Base-by-base conservation (phyloP, 2,888 invertebrate species). In the Autographa gamma region DNA sequence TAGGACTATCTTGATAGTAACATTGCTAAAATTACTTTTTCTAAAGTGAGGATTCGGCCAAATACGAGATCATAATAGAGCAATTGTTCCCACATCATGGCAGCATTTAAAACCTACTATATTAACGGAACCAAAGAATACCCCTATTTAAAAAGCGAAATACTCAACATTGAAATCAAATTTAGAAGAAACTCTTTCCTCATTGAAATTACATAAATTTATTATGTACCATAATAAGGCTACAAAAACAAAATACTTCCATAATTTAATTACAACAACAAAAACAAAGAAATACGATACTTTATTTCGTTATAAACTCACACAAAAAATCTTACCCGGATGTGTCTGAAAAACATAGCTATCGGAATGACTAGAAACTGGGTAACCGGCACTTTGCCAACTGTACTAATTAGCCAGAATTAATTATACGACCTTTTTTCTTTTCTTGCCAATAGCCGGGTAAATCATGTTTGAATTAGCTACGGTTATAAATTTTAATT, bases 381-480 rank as follows among this genome's bases (percentile, higher is more conserved):
- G 60, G n/a, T 60, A 58, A 43, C 56, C 61, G 80, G 81, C 81
- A 73, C 63, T 59, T 54, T 76, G 81, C 81, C 83, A 80, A 69
- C 64, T 60, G 13, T 16, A 54, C 68, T 80, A 82, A 82, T 83
- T 83, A 82, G 78, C 60, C 19, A 18, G 76, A 74, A 83, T 82
- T 81, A 80, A 81, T 81, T 76, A 73, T 43, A 67, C 58, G 59
- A 68, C 48, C 14, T 80, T 80, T 71, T 77, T 76, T 70, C 63
- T 75, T 72, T 71, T 52, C 73, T 71, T 80, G 68, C 75, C 81
- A 83, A 80, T 80, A 72, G 81, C 74, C 65, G 60, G 58, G 56
- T 66, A 56, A 62, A 66, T 79, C 67, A 67, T 71, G 43, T 31
- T 75, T 38, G 34, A 65, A 61, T 25, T 68, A 60, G 60, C 48